phyloP scores from a whole-genome alignment of 1,140 invertebrate species.

The Nephotettix cincticeps region DNA sequence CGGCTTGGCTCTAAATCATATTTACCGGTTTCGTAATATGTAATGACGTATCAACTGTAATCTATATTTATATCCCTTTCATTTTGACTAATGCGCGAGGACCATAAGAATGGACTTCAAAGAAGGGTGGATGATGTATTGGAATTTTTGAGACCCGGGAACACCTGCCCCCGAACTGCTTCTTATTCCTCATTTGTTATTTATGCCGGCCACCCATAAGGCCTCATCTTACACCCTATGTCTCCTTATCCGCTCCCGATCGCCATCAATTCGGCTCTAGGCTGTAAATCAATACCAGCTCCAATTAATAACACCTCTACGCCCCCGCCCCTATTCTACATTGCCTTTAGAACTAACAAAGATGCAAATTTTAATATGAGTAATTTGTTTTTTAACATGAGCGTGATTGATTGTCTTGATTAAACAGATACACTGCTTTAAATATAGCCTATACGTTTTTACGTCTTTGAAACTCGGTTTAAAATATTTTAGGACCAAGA shows the following conservation, averaged over 20 bases:
- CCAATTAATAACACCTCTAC: neutral
- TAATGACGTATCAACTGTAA: constrained; percentile 21
- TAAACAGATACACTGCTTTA: too few relatives aligned
- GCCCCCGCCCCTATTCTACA: too few relatives aligned
- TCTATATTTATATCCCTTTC: constrained; percentile 19
- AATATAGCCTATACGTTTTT: too few relatives aligned
- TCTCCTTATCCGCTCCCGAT: neutral
- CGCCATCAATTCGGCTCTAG: neutral
- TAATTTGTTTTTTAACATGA: too few relatives aligned
- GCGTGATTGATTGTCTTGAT: too few relatives aligned
- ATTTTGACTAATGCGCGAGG: constrained; percentile 18
- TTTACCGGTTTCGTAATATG: constrained; percentile 21
- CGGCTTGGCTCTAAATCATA: constrained; percentile 11
- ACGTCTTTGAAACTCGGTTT: too few relatives aligned
- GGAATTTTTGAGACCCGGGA: constrained; percentile 7
- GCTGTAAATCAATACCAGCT: neutral
- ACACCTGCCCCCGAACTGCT: constrained; percentile 2
- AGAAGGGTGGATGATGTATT: constrained; percentile 20
- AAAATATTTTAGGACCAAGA: too few relatives aligned
- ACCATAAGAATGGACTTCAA: constrained; percentile 20
- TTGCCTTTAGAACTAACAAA: too few relatives aligned
- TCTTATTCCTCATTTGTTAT: constrained; percentile 19
- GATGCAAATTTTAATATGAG: too few relatives aligned
- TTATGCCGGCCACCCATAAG: constrained; percentile 16
- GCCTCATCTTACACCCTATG: constrained; percentile 11